A percentile compares a stretch with the other conserved stretches of the same genome.
phyloP scores from a whole-genome alignment of 2,888 invertebrate species.

The Morpho helenor region DNA sequence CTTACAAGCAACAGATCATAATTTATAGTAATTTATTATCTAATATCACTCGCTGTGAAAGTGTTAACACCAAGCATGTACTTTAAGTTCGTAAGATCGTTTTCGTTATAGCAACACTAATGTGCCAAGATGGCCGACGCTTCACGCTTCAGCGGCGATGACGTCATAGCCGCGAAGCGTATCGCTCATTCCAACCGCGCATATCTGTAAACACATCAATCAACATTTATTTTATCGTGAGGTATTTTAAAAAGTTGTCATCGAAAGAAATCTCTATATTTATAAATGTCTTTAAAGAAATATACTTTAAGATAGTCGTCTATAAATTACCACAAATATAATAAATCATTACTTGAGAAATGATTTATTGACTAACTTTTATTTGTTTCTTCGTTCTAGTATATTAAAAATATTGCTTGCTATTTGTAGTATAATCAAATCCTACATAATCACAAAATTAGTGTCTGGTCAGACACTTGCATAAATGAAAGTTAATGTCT shows the following conservation, averaged over 20 bases:
- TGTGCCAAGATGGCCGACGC: slow-evolving; percentile 6
- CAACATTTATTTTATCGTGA: background rate
- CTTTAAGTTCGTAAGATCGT: slow-evolving; percentile 24
- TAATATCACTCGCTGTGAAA: slow-evolving; percentile 41
- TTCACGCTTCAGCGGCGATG: slow-evolving; percentile 21
- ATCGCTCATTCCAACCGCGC: slow-evolving; percentile 63
- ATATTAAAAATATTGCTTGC: no score
- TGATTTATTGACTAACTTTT: no score
- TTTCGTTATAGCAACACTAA: slow-evolving; percentile 13
- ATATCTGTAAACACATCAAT: slow-evolving; percentile 48
- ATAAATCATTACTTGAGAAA: no score
- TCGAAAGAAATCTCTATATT: no score
- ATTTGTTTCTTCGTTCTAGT: no score
- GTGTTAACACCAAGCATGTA: slow-evolving; percentile 28
- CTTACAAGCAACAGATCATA: slow-evolving; percentile 27
- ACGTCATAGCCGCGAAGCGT: slow-evolving; percentile 36
- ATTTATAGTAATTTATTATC: slow-evolving; percentile 30
- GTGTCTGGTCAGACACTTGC: no score
- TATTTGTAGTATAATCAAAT: no score
- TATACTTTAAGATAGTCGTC: no score
- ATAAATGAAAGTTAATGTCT: no score
- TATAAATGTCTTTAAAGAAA: no score
- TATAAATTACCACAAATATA: no score
- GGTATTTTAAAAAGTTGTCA: background rate
- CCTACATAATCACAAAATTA: no score